Percentiles rank a stretch among this genome's conserved stretches.
phyloP scores from a whole-genome alignment of 2,888 invertebrate species.

The Luffia ferchaultella region DNA sequence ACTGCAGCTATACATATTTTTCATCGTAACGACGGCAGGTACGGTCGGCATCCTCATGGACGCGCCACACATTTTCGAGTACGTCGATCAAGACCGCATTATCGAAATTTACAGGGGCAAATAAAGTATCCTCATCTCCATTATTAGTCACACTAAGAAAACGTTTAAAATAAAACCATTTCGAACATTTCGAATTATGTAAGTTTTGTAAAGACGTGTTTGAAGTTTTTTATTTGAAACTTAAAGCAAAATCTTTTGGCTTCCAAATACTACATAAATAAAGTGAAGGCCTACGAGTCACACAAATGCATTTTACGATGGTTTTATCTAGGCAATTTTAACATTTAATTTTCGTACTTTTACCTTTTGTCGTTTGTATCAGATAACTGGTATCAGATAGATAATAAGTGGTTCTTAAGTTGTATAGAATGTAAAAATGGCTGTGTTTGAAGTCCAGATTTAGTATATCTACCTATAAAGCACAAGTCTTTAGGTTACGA shows the following conservation, averaged over 20 bases:
- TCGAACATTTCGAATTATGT: too few species aligned
- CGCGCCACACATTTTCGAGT: conserved; percentile 97
- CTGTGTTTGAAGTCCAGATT: conserved; percentile 59
- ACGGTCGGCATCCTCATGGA: conserved; percentile 97
- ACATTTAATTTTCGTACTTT: too few species aligned
- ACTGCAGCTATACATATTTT: conserved; percentile 94
- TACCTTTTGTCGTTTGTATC: too few species aligned
- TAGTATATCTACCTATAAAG: conserved; percentile 27
- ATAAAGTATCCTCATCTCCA: conserved; percentile 44
- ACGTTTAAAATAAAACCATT: background rate
- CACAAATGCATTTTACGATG: too few species aligned
- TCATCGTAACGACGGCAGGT: conserved; percentile 94
- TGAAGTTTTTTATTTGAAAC: too few species aligned
- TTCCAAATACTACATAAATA: too few species aligned
- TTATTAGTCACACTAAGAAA: background rate
- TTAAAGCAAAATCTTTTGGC: too few species aligned
- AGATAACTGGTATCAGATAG: too few species aligned
- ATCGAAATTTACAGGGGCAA: conserved; percentile 95
- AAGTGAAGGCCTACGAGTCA: too few species aligned
- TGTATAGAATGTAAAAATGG: conserved; percentile 48
- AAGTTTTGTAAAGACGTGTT: too few species aligned
- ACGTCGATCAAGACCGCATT: conserved; percentile 95
- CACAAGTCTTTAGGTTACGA: conserved; percentile 23
- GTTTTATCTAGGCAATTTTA: too few species aligned
- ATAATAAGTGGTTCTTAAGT: too few species aligned